Base-by-base conservation (phyloP, 2,888 invertebrate species). In the Caenorhabditis sp. region DNA sequence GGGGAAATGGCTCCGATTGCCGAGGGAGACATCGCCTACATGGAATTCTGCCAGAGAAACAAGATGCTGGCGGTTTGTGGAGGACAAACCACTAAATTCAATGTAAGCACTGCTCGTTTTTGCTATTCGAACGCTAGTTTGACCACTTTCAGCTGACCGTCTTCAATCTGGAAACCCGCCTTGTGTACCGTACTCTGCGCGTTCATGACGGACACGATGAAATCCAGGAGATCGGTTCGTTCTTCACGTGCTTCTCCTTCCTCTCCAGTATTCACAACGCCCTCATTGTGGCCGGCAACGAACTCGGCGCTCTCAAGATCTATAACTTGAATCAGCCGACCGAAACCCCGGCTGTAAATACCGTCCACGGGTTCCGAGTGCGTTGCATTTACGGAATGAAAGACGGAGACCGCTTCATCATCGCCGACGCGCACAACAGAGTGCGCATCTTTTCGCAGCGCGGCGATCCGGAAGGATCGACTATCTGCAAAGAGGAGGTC, bases 21-120 rank as follows among this genome's bases (percentile, higher is more conserved):
- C 2, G 62, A 72, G 5, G 66, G 50, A 30, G 27, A 45, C 5
- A 77, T 85, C 9, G 45, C 62, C 0, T 66, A 72, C 35, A 41
- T 86, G 46, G 83, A 84, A 22, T 86, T 85, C 79, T 84, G 84
- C 56, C 45, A 39, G 9, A 77, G 83, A 56, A 80, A 80, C 53
- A 74, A 65, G 22, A 83, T 55, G 41, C 22, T 86, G 27, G 82
- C 85, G 5, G 74, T 82, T 39, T 75, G 81, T 32, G 79, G 79
- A 13, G 59, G 74, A 20, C 70, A 68, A n/a, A 15, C 59, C 2
- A 35, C 50, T 50, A 77, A 77, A 52, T 72, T 65, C 43, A 59
- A 73, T 61, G 76, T 76, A 17, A 59, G 70, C n/a, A n/a, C n/a
- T 56, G 41, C 26, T 2, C 13, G 20, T 37, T 52, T 24, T 35